Evolutionary conservation across 2,113 vertebrate species (phyloP), one percentile per base, ranked within the genome.

Genomic region (Pachyramphus minor): DNA sequence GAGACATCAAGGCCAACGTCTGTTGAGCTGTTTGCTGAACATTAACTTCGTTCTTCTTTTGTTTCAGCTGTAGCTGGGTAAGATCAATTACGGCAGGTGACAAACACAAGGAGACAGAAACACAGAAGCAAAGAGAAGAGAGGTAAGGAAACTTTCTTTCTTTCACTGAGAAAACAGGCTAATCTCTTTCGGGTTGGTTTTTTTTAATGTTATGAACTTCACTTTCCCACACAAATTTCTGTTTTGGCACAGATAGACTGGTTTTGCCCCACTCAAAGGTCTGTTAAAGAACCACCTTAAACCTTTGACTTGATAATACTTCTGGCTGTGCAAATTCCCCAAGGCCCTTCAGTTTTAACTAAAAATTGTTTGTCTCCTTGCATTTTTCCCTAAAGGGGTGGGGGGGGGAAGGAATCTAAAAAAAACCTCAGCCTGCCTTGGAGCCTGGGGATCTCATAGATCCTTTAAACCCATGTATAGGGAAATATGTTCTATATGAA

Each of bases 61-160:
- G 72, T 88, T 69, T 76, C 93, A 93, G 90, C 69, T 72, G 66
- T 90, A 91, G 73, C 53, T 80, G 78, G 31, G 27, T 49, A 47
- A 96, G 84, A 85, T 92, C 92, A 81, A 23, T 80, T 93, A 82
- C 87, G 0, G 74, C 96, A 95, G 96, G 49, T 85, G 82, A 89
- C 76, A n/a, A 93, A 15, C 39, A 33, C 74, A 50, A 84, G 84
- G 80, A 66, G 84, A 63, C 62, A 80, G 88, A 95, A 90, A 35
- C 62, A 47, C 55, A 89, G 47, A 85, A 35, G 45, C 50, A 59
- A 35, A 83, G 64, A 74, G 35, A 69, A 42, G 77, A 84, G 82
- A 87, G 96, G 89, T 97, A 97, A 96, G 93, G 44, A 73, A 87
- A 74, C 84, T 83, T 66, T 85, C 39, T 90, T 91, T 67, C 50